Base-by-base conservation (phyloP, 2,113 vertebrate genomes). In the Eolophus roseicapilla region DNA sequence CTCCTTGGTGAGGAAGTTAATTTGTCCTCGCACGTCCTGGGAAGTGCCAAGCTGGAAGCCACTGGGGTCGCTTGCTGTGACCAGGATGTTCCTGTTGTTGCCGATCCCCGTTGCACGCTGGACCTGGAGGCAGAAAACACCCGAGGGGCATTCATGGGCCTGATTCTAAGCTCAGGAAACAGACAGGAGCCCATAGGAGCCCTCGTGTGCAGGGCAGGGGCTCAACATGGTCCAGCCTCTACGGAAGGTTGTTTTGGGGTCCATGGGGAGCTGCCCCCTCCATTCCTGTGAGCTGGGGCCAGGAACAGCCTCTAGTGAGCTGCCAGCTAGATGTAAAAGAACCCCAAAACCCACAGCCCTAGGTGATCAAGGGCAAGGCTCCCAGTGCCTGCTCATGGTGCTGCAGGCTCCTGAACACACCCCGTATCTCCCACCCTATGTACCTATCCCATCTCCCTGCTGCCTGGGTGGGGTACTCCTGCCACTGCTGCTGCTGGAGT, bases 91-190 rank as follows among this genome's bases (percentile, higher is more conserved):
- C 79, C 98, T 96, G 95, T 98, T 97, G 23, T 98, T 98, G 85
- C 97, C 98, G 6, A 99, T 92, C 11, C 99, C 99, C 0, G 98
- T 98, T 0, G 97, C 98, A 97, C 99, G 98, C 97, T 99, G 99
- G 53, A 99, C 99, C 99, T 99, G 91, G 35, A 86, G 64, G 52
- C 4, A 43, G 74, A 86, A 44, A 71, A 87, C 46, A 79, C 17
- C 29, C 1, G 0, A 35, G 47, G 49, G 63, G 25, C 5, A 1
- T 16, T 4, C 0, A 3, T 35, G 63, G 28, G 35, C 43, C 47
- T 37, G 50, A 24, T 6, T 25, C 29, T 7, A n/a, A 25, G 12
- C 49, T 86, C 44, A 3, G 55, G 37, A 33, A 8, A 13, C 13
- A 11, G 53, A 33, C 19, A 57, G 55, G 31, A 69, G 18, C 39